These are phyloP conservation scores for Epinephelus cyanopodus DNA, from an alignment of 2,113 vertebrate genomes.

Conservation along the genomic window DNA sequence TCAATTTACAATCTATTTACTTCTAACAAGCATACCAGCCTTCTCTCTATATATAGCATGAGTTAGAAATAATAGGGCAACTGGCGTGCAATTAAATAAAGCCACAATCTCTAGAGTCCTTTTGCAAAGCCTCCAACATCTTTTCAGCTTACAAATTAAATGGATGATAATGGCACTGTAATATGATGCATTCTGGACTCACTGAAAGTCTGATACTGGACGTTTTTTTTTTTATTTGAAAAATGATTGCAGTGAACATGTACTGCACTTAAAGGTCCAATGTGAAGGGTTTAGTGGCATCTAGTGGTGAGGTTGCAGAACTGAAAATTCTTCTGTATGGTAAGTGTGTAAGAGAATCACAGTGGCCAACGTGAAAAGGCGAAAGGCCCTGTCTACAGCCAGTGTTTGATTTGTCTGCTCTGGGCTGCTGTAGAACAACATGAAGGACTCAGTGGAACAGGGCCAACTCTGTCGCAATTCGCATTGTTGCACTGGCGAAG, in stretches of 20 bases:
- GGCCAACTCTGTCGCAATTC: too few species aligned
- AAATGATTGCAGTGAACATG: neutral
- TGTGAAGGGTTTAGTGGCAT: too few species aligned
- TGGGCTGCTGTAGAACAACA: too few species aligned
- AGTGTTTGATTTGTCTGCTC: too few species aligned
- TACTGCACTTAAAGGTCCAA: neutral
- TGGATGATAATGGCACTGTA: neutral
- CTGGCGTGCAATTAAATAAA: neutral
- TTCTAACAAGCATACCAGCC: neutral
- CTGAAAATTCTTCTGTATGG: too few species aligned
- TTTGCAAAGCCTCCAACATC: slow-evolving; percentile 4
- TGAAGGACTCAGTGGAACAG: too few species aligned
- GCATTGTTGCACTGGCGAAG: too few species aligned
- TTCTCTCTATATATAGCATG: neutral
- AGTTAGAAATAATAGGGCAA: neutral
- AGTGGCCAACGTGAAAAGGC: too few species aligned
- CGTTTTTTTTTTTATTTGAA: neutral
- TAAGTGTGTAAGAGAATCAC: too few species aligned
- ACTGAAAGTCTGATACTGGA: neutral
- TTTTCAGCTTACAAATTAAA: slow-evolving; percentile 4
- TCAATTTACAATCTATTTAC: neutral
- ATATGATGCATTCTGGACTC: neutral
- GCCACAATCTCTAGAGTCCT: neutral
- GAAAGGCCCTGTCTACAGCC: too few species aligned
- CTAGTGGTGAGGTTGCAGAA: too few species aligned